A percentile compares a stretch with the other conserved stretches of the same genome.
These are phyloP conservation scores for Aphidoletes aphidimyza DNA, from an alignment of 2,888 invertebrate genomes.

Conservation along the genomic window DNA sequence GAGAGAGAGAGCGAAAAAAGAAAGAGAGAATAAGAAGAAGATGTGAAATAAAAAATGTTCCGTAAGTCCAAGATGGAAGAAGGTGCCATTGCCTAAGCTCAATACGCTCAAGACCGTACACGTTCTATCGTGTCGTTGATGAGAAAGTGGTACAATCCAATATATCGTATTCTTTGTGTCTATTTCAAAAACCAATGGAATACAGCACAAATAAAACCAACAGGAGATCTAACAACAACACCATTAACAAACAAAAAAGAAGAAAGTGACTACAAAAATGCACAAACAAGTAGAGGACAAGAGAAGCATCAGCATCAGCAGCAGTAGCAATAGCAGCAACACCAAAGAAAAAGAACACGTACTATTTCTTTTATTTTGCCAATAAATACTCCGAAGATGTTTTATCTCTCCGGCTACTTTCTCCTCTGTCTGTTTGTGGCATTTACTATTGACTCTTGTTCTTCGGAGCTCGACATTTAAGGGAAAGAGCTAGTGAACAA, in stretches of 20 bases:
- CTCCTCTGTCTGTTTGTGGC: neutral
- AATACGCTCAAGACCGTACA: neutral
- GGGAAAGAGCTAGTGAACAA: neutral
- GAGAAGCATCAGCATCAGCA: neutral
- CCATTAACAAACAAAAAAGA: conserved; percentile 20
- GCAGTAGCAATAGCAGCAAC: neutral
- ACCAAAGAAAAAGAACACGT: neutral
- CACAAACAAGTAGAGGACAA: neutral
- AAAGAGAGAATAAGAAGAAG: neutral
- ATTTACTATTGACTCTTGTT: neutral
- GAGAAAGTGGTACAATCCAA: neutral
- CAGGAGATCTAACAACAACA: conserved; percentile 33
- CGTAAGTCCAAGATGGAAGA: neutral
- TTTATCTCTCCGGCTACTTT: neutral
- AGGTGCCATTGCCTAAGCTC: neutral
- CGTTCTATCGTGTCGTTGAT: neutral
- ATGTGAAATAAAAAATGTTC: neutral
- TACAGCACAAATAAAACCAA: neutral
- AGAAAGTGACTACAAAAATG: conserved; percentile 21
- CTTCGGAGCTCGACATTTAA: neutral
- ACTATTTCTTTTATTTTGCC: conserved; percentile 43
- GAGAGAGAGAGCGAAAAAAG: neutral
- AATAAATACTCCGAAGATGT: conserved; percentile 34
- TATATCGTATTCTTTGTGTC: neutral
- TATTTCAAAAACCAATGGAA: conserved; percentile 2